Conservation (phyloP, 2,113 vertebrate genomes). For the Emydocephalus ijimae region DNA sequence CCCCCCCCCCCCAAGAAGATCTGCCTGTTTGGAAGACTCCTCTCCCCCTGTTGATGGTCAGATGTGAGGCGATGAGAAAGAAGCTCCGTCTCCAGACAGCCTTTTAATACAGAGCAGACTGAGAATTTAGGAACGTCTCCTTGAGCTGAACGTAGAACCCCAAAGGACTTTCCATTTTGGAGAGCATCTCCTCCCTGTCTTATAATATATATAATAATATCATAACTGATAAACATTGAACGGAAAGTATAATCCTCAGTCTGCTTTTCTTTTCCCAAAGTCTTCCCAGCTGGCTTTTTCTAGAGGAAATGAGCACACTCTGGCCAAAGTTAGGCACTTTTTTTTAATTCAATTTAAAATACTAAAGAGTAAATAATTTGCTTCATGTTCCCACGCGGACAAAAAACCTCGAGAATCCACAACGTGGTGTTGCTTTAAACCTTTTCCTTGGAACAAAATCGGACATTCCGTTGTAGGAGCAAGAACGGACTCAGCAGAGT, state of each 20-base stretch:
- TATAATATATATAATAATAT: no score
- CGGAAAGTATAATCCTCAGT: background rate
- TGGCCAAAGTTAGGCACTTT: background rate
- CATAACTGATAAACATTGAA: no score
- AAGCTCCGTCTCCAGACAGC: background rate
- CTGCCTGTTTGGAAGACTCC: background rate
- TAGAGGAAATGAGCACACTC: no score
- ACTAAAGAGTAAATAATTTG: background rate
- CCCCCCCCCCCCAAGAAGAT: background rate
- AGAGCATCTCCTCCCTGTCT: no score
- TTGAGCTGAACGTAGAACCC: background rate
- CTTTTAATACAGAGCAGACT: background rate
- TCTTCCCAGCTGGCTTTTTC: background rate
- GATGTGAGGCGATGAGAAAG: background rate
- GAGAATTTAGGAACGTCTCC: background rate
- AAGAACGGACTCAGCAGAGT: background rate
- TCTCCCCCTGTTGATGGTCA: background rate
- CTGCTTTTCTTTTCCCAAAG: background rate
- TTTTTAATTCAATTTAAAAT: background rate
- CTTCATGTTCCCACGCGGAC: background rate
- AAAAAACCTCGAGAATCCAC: background rate
- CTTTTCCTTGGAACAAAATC: background rate
- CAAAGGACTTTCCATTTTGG: background rate
- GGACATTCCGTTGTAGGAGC: background rate
- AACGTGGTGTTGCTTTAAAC: background rate